Percentiles rank a stretch among this genome's conserved stretches.
phyloP scores from a whole-genome alignment of 2,888 invertebrate genomes.

The Metalampra italica region DNA sequence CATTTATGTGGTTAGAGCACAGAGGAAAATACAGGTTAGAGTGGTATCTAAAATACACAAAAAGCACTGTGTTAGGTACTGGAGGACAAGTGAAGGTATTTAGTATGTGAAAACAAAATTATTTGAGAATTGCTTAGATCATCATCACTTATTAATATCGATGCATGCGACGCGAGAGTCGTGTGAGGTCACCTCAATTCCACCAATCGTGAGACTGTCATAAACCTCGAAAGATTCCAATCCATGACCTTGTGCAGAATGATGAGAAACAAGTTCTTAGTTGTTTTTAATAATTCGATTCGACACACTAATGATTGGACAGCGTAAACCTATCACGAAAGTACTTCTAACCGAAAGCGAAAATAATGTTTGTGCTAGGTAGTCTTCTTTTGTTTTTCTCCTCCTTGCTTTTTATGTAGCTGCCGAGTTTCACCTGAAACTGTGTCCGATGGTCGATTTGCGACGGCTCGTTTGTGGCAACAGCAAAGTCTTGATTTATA shows the following conservation, averaged over 20 bases:
- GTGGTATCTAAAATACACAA: no score
- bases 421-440: slow-evolving; percentile 43
- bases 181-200: slow-evolving; percentile 41
- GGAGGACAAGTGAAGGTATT: no score
- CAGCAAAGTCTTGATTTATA: not conserved
- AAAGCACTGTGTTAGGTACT: no score
- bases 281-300: slow-evolving; percentile 21
- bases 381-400: slow-evolving; percentile 24
- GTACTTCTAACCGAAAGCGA: slow-evolving; percentile 36
- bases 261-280: slow-evolving; percentile 38
- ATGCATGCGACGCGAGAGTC: slow-evolving; percentile 26
- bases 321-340: slow-evolving; percentile 1
- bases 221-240: slow-evolving; percentile 26
- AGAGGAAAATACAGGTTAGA: no score
- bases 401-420: slow-evolving; percentile 16
- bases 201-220: slow-evolving; percentile 28
- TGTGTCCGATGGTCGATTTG: slow-evolving; percentile 40
- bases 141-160: slow-evolving; percentile 52
- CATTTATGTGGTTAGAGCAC: no score
- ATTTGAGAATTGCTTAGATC: slow-evolving; percentile 37
- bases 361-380: slow-evolving; percentile 17
- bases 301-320: slow-evolving; percentile 13
- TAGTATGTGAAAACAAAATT: no score
- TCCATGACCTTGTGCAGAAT: slow-evolving; percentile 35
- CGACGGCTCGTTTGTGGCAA: slow-evolving; percentile 17